Conservation (phyloP, 1,140 invertebrate species). For the Neuroterus valhalla region DNA sequence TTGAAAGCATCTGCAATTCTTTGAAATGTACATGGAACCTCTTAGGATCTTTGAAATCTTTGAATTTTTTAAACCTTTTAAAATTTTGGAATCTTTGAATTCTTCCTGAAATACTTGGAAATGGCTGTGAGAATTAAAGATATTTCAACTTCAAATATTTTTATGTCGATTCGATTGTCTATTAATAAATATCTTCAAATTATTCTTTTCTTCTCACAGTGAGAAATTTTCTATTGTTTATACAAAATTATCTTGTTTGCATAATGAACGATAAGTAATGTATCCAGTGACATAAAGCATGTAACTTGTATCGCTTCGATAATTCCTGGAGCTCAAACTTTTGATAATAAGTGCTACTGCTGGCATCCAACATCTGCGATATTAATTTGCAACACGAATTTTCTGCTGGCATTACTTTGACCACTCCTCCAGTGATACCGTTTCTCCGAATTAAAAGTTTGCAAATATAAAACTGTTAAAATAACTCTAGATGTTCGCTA, state of each 20-base stretch:
- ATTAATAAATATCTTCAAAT: too few species aligned
- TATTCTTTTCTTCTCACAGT: too few species aligned
- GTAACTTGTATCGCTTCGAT: slow-evolving; percentile 21
- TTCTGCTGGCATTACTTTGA: background rate
- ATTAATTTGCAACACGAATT: slow-evolving; percentile 4
- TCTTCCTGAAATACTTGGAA: too few species aligned
- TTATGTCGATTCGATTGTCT: too few species aligned
- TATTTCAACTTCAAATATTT: too few species aligned
- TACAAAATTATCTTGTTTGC: background rate
- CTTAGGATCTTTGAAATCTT: too few species aligned
- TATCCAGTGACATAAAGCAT: background rate
- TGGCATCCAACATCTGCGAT: background rate
- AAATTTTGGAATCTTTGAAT: too few species aligned
- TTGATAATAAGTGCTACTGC: background rate
- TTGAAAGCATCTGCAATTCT: too few species aligned
- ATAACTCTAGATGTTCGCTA: background rate
- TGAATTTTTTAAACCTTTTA: too few species aligned
- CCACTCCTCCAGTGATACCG: background rate
- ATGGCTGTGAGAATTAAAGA: too few species aligned
- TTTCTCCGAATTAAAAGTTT: background rate
- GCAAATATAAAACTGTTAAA: background rate
- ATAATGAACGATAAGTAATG: background rate
- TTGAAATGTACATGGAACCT: too few species aligned
- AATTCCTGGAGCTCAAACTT: slow-evolving; percentile 22
- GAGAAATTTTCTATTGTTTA: too few species aligned